Evolutionary conservation across 2,797 vertebrate genomes (phyloP).

Genomic region (Rhynchotus rufescens): DNA sequence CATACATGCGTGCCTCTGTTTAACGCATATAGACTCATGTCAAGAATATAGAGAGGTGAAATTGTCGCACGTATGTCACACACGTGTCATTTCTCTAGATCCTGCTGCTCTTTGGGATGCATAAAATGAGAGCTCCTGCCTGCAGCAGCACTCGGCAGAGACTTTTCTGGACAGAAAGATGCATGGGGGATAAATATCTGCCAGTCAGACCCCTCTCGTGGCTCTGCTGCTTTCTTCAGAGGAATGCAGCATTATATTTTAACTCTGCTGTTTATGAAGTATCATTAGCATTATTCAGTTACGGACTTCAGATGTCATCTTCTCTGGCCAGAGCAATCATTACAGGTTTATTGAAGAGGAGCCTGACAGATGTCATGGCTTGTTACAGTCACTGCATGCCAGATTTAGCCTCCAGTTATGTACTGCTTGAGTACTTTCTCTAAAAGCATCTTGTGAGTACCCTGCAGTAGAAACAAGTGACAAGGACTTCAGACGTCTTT

Average conservation of each 20-base stretch:
- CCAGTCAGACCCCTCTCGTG: constrained; percentile 18
- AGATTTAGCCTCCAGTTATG: constrained; percentile 67
- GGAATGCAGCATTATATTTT: constrained; percentile 51
- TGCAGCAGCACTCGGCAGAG: not conserved
- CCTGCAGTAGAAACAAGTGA: constrained; percentile 63
- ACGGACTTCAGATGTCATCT: constrained; percentile 49
- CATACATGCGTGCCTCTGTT: not conserved
- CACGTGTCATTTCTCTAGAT: not conserved
- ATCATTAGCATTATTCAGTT: constrained; percentile 72
- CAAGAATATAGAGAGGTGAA: not conserved
- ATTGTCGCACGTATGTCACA: not conserved
- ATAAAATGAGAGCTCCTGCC: not conserved
- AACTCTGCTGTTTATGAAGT: constrained; percentile 60
- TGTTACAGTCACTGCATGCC: constrained; percentile 71
- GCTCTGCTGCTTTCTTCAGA: constrained; percentile 35
- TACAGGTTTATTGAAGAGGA: constrained; percentile 51
- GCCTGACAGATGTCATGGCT: constrained; percentile 79
- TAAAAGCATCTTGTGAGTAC: constrained; percentile 59
- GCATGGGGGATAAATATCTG: constrained; percentile 36
- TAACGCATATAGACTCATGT: constrained; percentile 4
- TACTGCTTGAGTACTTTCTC: constrained; percentile 57
- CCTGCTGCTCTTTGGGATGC: not conserved
- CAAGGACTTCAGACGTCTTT: constrained; percentile 52
- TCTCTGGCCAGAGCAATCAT: constrained; percentile 66
- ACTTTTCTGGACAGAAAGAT: constrained; percentile 13